A percentile compares a stretch with the other conserved stretches of the same genome.
These are phyloP conservation scores for Coluber constrictor DNA, from an alignment of 2,797 vertebrate species.

Conservation along the genomic window DNA sequence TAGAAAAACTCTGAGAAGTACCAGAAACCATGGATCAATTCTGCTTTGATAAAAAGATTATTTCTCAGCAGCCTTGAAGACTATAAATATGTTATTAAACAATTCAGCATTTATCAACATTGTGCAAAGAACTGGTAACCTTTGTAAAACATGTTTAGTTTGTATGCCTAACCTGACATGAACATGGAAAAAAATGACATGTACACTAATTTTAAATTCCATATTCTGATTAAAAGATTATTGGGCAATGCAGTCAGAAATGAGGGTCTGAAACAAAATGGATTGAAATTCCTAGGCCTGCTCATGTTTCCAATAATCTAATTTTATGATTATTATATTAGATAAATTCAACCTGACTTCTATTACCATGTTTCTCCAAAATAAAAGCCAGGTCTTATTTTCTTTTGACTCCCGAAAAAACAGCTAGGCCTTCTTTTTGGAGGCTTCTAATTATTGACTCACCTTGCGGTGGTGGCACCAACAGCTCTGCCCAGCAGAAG, in stretches of 20 bases:
- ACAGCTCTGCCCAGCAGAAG: no score
- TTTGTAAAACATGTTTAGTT: constrained; percentile 11
- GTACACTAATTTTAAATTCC: not conserved
- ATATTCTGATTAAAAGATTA: not conserved
- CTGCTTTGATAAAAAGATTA: not conserved
- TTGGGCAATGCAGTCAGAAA: not conserved
- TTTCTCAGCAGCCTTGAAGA: not conserved
- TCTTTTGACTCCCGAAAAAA: no score
- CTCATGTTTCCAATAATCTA: constrained; percentile 6
- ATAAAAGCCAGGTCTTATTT: no score
- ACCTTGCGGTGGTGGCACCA: accelerated
- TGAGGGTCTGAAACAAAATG: not conserved
- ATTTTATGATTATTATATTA: not conserved
- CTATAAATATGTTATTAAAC: not conserved
- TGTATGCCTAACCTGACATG: not conserved
- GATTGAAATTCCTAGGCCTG: not conserved
- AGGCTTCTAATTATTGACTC: no score
- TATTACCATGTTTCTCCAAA: not conserved
- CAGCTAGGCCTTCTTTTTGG: no score
- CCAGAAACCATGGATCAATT: not conserved
- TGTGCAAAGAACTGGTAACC: not conserved
- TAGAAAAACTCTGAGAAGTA: not conserved
- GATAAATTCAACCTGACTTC: not conserved
- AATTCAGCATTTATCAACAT: not conserved
- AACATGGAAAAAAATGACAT: not conserved